phyloP scores from a whole-genome alignment of 2,113 vertebrate genomes.

The Butorides virescens region DNA sequence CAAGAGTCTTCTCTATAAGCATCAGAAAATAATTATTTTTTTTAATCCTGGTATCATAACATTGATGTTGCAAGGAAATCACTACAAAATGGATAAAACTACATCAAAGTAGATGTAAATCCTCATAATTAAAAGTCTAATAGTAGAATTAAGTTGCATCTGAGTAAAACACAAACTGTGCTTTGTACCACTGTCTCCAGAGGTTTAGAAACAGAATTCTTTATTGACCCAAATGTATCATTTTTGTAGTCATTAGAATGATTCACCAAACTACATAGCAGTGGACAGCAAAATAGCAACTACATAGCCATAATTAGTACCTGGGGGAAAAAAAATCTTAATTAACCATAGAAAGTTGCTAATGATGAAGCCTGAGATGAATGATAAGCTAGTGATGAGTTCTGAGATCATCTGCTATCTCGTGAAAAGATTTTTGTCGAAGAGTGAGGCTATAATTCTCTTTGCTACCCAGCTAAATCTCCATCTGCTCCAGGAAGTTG shows the following conservation, averaged over 20 bases:
- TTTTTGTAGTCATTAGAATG: not conserved
- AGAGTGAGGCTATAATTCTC: not conserved
- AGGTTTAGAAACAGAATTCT: not conserved
- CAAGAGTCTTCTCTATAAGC: not conserved
- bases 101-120: not conserved
- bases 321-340: not conserved
- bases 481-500: fast-evolving
- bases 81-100: not conserved
- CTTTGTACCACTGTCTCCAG: not conserved
- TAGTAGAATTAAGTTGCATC: not conserved
- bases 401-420: not conserved
- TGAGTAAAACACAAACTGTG: not conserved
- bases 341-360: not conserved
- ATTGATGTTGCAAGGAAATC: not conserved
- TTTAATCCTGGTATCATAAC: not conserved
- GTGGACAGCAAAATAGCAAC: not conserved
- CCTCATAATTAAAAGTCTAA: not conserved
- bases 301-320: not conserved
- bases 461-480: not conserved
- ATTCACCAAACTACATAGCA: not conserved
- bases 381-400: not conserved
- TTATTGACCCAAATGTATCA: not conserved
- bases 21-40: not conserved
- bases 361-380: not conserved
- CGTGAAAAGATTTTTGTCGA: not conserved